Percentiles rank a stretch among this genome's conserved stretches.
phyloP scores from a whole-genome alignment of 2,113 vertebrate species.

The Antechinus stuartii region DNA sequence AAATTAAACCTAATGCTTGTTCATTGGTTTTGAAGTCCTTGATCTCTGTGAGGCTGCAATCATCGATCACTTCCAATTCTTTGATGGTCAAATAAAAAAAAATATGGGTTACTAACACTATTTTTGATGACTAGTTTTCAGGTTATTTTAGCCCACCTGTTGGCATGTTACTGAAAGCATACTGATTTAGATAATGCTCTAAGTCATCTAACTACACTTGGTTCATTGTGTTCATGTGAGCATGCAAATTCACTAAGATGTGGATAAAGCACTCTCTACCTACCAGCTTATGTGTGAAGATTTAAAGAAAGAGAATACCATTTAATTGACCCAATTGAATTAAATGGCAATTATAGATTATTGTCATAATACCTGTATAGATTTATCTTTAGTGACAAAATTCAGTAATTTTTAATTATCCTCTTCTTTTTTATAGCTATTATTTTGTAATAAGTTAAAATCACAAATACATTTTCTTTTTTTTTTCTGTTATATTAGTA shows the following conservation, averaged over 20 bases:
- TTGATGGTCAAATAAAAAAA: background rate
- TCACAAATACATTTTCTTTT: background rate
- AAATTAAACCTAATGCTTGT: background rate
- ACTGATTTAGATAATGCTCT: background rate
- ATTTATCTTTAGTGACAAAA: background rate
- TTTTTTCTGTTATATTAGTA: background rate
- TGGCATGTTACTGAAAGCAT: background rate
- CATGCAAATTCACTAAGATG: background rate
- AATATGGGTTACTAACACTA: background rate
- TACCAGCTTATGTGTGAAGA: background rate
- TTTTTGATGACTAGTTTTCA: background rate
- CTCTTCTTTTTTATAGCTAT: background rate
- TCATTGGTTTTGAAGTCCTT: background rate
- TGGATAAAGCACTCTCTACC: background rate
- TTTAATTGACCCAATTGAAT: background rate
- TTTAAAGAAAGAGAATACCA: background rate
- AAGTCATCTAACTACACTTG: background rate
- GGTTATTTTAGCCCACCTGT: background rate
- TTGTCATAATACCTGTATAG: background rate
- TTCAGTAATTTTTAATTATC: background rate
- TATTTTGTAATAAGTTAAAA: background rate
- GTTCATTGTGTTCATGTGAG: background rate
- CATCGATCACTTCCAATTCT: background rate
- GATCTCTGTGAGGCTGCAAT: background rate
- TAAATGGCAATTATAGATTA: background rate